Evolutionary conservation across 2,888 invertebrate genomes (phyloP).

Genomic region (Cecidostiba fungosa): DNA sequence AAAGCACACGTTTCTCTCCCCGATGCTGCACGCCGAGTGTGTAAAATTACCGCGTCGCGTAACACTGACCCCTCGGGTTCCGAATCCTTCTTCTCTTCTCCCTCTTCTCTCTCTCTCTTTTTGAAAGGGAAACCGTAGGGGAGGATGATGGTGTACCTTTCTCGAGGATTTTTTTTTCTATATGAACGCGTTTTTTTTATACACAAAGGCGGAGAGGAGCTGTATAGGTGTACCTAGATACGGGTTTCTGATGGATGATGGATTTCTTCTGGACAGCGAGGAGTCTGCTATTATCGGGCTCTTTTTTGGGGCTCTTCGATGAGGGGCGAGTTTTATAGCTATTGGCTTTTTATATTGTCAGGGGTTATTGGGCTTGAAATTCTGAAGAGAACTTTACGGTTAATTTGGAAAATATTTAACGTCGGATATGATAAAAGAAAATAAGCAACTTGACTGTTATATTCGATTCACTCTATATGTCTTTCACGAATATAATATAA

Average conservation of each 20-base stretch:
- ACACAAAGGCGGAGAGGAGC: conserved; percentile 3
- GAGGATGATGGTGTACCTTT: conserved; percentile 52
- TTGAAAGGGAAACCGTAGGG: conserved; percentile 34
- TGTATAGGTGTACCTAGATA: neutral
- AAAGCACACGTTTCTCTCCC: conserved; percentile 37
- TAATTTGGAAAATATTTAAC: neutral
- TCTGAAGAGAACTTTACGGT: neutral
- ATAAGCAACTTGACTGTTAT: neutral
- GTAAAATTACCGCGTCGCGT: conserved; percentile 50
- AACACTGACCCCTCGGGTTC: conserved; percentile 49
- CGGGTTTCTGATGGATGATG: conserved; percentile 25
- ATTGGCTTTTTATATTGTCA: conserved; percentile 27
- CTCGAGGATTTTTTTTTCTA: conserved; percentile 15
- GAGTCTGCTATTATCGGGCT: conserved; percentile 6
- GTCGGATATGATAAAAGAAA: neutral
- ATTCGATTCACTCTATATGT: neutral
- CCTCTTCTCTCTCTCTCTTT: neutral
- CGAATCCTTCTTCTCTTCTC: neutral
- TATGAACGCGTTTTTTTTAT: conserved; percentile 31
- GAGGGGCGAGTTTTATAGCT: conserved; percentile 18
- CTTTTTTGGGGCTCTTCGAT: neutral
- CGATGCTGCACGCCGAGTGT: conserved; percentile 14
- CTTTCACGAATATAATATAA: neutral
- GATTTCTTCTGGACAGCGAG: neutral
- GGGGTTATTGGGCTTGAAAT: neutral